These are phyloP conservation scores for Mormyrus lacerda DNA, from an alignment of 2,113 vertebrate species.

Conservation along the genomic window DNA sequence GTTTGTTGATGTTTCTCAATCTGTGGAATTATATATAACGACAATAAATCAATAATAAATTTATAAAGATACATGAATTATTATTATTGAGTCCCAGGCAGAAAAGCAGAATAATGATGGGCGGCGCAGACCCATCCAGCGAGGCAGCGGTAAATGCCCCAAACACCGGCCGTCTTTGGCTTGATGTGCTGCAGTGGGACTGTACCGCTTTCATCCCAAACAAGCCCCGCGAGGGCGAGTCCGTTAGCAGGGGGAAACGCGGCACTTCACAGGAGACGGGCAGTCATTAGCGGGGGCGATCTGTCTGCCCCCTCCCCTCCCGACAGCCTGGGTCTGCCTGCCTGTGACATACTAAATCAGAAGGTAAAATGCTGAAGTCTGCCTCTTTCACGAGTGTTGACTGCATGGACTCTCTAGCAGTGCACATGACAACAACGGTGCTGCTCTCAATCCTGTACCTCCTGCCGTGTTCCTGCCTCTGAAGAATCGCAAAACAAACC, in stretches of 20 bases:
- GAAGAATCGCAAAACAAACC: neutral
- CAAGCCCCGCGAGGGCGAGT: constrained; percentile 27
- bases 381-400: neutral
- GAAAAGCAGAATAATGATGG: neutral
- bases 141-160: neutral
- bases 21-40: too few species aligned
- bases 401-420: neutral
- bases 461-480: neutral
- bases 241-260: constrained; percentile 40
- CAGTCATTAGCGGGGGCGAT: constrained; percentile 5
- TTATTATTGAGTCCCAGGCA: neutral
- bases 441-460: neutral
- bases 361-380: neutral
- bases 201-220: constrained; percentile 33
- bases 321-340: constrained; percentile 28
- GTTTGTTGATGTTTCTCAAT: too few species aligned
- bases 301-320: constrained; percentile 20
- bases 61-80: neutral
- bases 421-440: neutral
- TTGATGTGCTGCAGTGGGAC: neutral
- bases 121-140: neutral
- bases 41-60: too few species aligned
- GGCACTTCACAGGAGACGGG: constrained; percentile 48
- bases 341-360: constrained; percentile 25
- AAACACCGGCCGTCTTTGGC: neutral